Evolutionary conservation across 92 coral and sea anemone species (phyloP), one percentile per base, ranked within the genome.

Genomic region (Porites rus): DNA sequence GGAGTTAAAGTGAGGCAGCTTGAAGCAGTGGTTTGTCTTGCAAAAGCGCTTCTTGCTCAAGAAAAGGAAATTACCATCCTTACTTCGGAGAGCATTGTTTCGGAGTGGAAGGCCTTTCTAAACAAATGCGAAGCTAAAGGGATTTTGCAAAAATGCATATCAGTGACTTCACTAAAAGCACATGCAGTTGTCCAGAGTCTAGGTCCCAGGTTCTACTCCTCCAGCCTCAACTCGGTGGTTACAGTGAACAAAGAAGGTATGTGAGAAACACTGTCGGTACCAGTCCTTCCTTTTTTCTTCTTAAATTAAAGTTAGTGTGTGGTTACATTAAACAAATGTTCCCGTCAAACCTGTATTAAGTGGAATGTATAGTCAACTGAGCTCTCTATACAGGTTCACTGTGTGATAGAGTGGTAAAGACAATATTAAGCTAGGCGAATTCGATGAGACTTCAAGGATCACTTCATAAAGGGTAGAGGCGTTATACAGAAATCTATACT

Each of bases 41-140:
- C 43, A 3, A 81, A 81, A 81, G 77, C 77, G 24, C 65, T 81
- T 51, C 58, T 81, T 28, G 77, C 86, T 7, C 77, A 69, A 59
- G 77, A 71, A 4, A 81, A 81, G 19, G 77, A 81, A 70, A 4
- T 81, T 12, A 18, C 58, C 25, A 25, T 81, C 24, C 53, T 81
- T 21, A n/a, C 75, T n/a, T 6, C 51, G 4, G 54, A 70, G 14
- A 18, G 31, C 86, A 20, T 10, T 24, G 69, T 51, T 69, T 17
- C 69, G 54, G 54, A 10, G 22, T 81, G 76, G 86, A 13, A 24
- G 43, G 70, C 25, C 52, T 56, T 71, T 24, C 21, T 81, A 24
- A 64, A 17, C 14, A 56, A 69, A 75, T 71, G 86, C 66, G 86
- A 69, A 19, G 65, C 66, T 11, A 21, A 67, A 51, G 10, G 19